Percentiles rank a stretch among this genome's conserved stretches.
Evolutionary conservation across 2,888 invertebrate genomes (phyloP).

Genomic region (Macrostomum cliftonense): DNA sequence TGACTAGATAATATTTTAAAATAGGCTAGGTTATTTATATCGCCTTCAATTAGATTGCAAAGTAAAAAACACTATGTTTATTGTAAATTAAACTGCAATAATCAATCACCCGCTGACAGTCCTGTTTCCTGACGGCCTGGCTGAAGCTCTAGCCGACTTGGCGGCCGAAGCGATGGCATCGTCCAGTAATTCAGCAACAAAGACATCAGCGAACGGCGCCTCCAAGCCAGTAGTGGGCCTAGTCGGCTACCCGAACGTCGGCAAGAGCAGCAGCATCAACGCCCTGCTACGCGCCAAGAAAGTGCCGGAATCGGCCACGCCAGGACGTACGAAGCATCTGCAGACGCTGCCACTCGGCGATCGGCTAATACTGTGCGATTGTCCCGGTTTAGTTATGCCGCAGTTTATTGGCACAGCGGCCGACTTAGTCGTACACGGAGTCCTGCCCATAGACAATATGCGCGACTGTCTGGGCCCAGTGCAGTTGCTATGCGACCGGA

Average conservation of each 20-base stretch:
- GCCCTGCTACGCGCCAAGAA: conserved; percentile 59
- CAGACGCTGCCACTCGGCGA: conserved; percentile 64
- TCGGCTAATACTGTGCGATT: conserved; percentile 71
- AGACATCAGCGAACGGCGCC: too few relatives aligned
- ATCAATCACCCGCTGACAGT: too few relatives aligned
- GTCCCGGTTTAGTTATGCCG: conserved; percentile 92
- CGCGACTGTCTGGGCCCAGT: conserved; percentile 73
- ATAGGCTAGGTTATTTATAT: too few relatives aligned
- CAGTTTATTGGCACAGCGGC: conserved; percentile 82
- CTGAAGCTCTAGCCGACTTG: too few relatives aligned
- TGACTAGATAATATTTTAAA: too few relatives aligned
- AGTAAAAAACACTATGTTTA: too few relatives aligned
- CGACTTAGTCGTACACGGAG: conserved; percentile 81
- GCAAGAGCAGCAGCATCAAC: conserved; percentile 98
- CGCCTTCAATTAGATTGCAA: too few relatives aligned
- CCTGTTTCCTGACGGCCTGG: too few relatives aligned
- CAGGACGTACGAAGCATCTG: conserved; percentile 84
- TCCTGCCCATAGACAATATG: conserved; percentile 90
- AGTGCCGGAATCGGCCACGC: conserved; percentile 80
- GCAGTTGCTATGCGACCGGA: conserved; percentile 43
- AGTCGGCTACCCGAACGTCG: conserved; percentile 97
- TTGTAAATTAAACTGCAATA: too few relatives aligned
- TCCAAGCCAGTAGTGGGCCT: conserved; percentile 11
- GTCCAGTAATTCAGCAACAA: too few relatives aligned
- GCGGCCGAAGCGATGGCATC: too few relatives aligned